phyloP scores from a whole-genome alignment of 92 coral and sea anemone genomes.

The Umimayanthus chanpuru region DNA sequence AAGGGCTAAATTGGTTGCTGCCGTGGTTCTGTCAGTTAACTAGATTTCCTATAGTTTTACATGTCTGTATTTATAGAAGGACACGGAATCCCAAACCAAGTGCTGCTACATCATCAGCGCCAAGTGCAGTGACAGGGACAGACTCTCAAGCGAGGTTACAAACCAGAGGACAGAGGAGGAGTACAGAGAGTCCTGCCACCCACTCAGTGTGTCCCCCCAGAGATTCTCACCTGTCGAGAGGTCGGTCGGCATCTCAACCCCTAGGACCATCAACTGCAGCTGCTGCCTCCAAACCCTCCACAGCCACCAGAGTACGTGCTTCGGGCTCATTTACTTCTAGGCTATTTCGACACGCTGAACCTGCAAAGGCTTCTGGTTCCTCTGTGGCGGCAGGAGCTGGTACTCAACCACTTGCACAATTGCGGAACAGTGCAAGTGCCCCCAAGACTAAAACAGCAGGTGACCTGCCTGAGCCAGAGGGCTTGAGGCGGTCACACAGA shows the following conservation, averaged over 20 bases:
- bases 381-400: conserved; percentile 37
- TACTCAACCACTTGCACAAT: conserved; percentile 34
- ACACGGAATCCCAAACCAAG: conserved; percentile 40
- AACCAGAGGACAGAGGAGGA: conserved; percentile 46
- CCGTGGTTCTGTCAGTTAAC: neutral
- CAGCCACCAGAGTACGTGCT: conserved; percentile 47
- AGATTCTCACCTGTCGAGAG: conserved; percentile 54
- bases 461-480: conserved; percentile 99
- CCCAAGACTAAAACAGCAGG: conserved; percentile 41
- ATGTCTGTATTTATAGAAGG: conserved; percentile 20
- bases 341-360: conserved; percentile 11
- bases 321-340: conserved; percentile 45
- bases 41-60: neutral
- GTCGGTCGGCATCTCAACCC: conserved; percentile 60
- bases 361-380: conserved; percentile 46
- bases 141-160: conserved; percentile 32
- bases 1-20: neutral
- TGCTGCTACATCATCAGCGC: conserved; percentile 23
- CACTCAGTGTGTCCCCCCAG: conserved; percentile 44
- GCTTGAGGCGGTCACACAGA: conserved; percentile 99
- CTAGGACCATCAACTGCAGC: conserved; percentile 58
- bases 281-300: conserved; percentile 59
- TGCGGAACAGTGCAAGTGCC: conserved; percentile 24
- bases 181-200: conserved; percentile 38
- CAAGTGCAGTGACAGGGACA: conserved; percentile 33